phyloP scores from a whole-genome alignment of 1,140 invertebrate species.

The Dufourea novaeangliae region DNA sequence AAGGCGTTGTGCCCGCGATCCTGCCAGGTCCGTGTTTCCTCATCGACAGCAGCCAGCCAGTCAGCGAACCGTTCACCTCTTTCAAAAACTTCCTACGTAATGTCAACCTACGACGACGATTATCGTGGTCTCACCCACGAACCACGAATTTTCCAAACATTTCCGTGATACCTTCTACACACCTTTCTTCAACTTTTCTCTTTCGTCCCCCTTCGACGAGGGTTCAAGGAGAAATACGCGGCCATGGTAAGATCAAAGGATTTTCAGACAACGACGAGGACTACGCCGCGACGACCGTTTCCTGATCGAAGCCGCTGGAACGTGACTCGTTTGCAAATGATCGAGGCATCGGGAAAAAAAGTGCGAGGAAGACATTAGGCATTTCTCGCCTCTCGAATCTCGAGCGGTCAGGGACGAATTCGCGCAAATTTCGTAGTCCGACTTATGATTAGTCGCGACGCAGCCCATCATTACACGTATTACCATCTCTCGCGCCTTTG shows the following conservation, averaged over 20 bases:
- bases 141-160: background rate
- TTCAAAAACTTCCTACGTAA: background rate
- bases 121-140: background rate
- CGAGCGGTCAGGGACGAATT: slow-evolving; percentile 55
- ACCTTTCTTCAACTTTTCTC: too few species aligned
- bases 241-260: too few species aligned
- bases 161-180: too few species aligned
- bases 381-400: slow-evolving; percentile 49
- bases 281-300: background rate
- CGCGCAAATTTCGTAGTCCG: slow-evolving; percentile 64
- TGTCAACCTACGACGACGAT: slow-evolving; percentile 1
- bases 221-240: background rate
- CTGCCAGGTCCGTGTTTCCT: slow-evolving; percentile 25
- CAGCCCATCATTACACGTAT: slow-evolving; percentile 66
- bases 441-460: slow-evolving; percentile 64
- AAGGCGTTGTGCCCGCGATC: slow-evolving; percentile 26
- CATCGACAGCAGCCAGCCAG: slow-evolving; percentile 24
- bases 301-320: background rate
- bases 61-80: slow-evolving; percentile 4
- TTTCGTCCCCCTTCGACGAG: background rate
- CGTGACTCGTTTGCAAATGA: background rate
- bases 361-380: slow-evolving; percentile 49
- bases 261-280: background rate
- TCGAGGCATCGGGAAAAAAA: slow-evolving; percentile 15
- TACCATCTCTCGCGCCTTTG: slow-evolving; percentile 65